Conservation (phyloP, 53 echinoderm and acorn worm genomes). For the Paelopatides confundens region DNA sequence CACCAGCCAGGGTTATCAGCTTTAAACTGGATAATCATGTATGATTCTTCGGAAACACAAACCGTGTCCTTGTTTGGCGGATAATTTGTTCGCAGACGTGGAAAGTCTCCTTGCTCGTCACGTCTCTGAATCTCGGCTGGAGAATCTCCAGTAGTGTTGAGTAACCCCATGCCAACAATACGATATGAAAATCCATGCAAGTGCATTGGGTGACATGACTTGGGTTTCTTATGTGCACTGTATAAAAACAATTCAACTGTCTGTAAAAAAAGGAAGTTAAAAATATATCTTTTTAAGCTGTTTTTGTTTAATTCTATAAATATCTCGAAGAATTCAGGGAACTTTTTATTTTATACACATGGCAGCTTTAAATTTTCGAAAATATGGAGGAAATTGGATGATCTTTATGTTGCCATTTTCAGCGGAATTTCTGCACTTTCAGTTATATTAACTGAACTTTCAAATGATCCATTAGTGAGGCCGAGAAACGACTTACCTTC, state of each 20-base stretch:
- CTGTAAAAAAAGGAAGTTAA: no score
- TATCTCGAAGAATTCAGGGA: no score
- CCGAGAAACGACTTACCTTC: no score
- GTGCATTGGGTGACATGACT: conserved; percentile 82
- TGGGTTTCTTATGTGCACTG: not conserved
- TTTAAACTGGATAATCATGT: conserved; percentile 73
- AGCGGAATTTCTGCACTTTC: no score
- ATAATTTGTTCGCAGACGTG: not conserved
- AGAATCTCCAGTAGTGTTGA: conserved; percentile 46
- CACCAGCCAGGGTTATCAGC: conserved; percentile 83
- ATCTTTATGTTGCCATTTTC: no score
- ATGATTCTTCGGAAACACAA: conserved; percentile 70
- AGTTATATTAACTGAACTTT: no score
- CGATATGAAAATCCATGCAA: conserved; percentile 79
- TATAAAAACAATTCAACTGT: conserved; percentile 23
- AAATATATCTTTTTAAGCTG: no score
- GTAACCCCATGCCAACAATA: conserved; percentile 68
- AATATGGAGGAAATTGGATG: no score
- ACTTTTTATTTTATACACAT: no score
- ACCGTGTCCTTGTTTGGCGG: conserved; percentile 62
- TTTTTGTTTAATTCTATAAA: no score
- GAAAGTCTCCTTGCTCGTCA: not conserved
- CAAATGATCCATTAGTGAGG: no score
- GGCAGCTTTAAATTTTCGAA: no score
- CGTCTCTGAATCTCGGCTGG: conserved; percentile 59